Base-by-base conservation (phyloP, 2,113 vertebrate genomes). In the Hassar affinis region DNA sequence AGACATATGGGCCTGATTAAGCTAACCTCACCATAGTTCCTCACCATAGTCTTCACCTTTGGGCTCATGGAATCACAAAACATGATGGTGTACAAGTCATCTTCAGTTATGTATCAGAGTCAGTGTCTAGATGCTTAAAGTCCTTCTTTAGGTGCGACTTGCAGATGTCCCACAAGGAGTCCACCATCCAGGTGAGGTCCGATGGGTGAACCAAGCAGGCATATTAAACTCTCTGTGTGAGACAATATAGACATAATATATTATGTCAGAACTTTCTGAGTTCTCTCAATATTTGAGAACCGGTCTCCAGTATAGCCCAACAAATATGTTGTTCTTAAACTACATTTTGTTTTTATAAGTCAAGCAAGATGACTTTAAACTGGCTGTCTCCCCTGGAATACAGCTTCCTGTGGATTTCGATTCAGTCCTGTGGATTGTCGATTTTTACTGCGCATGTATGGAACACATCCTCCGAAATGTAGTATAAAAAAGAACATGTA, bases 321-420 rank as follows among this genome's bases (percentile, higher is more conserved):
- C 30, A 66, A 80, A 62, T 20, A 66, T 9, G 2, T 80, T 52
- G 5, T n/a, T 64, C 4, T 35, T 35, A 38, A 38, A n/a, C 45
- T 47, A 49, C 45, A 49, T 61, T 8, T 20, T 51, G n/a, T 52
- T 54, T 78, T 33, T 78, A 66, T 52, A 4, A 33, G 3, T 54
- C 79, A n/a, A n/a, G n/a, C n/a, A n/a, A n/a, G n/a, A n/a, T n/a
- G n/a, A n/a, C n/a, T n/a, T n/a, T n/a, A n/a, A n/a, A n/a, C n/a
- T n/a, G n/a, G n/a, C 90, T 94, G 97, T 96, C 96, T 98, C 97
- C 96, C 97, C 92, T 98, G 96, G 88, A n/a, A n/a, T n/a, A n/a
- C n/a, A n/a, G n/a, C n/a, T n/a, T n/a, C n/a, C n/a, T n/a, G n/a
- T n/a, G n/a, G n/a, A n/a, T n/a, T n/a, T n/a, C n/a, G n/a, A n/a